phyloP scores from a whole-genome alignment of 2,888 invertebrate species.

The Meiosimyza platycephala region DNA sequence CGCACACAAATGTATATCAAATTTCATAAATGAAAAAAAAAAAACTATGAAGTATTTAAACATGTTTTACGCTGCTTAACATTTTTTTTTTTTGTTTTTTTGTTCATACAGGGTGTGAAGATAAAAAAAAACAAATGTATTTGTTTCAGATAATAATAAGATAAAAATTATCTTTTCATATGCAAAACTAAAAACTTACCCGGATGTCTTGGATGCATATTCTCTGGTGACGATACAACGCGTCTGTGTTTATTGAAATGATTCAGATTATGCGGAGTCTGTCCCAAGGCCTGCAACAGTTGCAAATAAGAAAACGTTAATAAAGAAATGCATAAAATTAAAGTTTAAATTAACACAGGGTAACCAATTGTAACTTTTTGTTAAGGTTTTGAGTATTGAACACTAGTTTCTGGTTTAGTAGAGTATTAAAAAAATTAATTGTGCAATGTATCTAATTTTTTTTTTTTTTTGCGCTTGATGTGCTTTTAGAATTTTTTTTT shows the following conservation, averaged over 20 bases:
- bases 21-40: slow-evolving; percentile 29
- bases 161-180: neutral
- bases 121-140: too few relatives aligned
- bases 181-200: slow-evolving; percentile 50
- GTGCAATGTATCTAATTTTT: too few relatives aligned
- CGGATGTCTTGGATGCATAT: slow-evolving; percentile 64
- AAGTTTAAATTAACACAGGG: slow-evolving; percentile 11
- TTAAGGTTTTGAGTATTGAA: too few relatives aligned
- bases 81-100: neutral
- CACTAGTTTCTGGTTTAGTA: neutral
- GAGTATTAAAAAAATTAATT: too few relatives aligned
- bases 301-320: slow-evolving; percentile 28
- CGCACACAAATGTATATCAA: slow-evolving; percentile 40
- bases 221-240: slow-evolving; percentile 67
- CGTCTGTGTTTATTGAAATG: slow-evolving; percentile 65
- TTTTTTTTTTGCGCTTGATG: too few relatives aligned
- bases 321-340: slow-evolving; percentile 17
- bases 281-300: slow-evolving; percentile 61
- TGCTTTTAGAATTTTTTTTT: too few relatives aligned
- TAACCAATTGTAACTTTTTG: neutral
- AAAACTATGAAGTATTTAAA: slow-evolving; percentile 12
- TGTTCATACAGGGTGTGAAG: slow-evolving; percentile 15
- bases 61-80: slow-evolving; percentile 20
- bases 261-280: slow-evolving; percentile 62
- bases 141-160: too few relatives aligned